A percentile compares a stretch with the other conserved stretches of the same genome.
Evolutionary conservation across 2,113 vertebrate genomes (phyloP).

Genomic region (Antechinus flavipes): DNA sequence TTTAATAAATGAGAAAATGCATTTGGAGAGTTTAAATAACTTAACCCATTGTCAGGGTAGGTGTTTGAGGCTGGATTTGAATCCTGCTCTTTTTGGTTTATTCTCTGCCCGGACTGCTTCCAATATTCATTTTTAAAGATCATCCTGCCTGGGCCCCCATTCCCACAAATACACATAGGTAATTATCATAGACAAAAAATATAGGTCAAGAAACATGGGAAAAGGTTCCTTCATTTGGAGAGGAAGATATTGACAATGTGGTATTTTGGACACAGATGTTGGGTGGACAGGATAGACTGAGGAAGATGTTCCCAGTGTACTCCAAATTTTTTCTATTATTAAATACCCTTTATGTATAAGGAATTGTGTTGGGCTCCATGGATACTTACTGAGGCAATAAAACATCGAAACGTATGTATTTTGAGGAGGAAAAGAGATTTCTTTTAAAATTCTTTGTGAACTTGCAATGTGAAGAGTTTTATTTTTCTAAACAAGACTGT

Average conservation of each 20-base stretch:
- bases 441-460: constrained; percentile 13
- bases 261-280: background rate
- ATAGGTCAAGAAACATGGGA: background rate
- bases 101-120: background rate
- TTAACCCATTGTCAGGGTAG: background rate
- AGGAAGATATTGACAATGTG: background rate
- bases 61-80: background rate
- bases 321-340: background rate
- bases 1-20: background rate
- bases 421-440: background rate
- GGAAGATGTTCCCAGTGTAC: background rate
- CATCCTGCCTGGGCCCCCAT: no score
- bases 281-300: background rate
- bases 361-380: background rate
- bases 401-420: background rate
- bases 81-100: no score
- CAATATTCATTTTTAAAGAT: no score
- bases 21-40: background rate
- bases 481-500: background rate
- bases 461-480: background rate
- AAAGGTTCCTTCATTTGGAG: background rate
- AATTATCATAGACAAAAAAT: background rate
- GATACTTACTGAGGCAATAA: background rate
- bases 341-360: background rate
- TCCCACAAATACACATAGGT: background rate